Evolutionary conservation across 2,113 vertebrate genomes (phyloP).

Genomic region (Etia nguti): DNA sequence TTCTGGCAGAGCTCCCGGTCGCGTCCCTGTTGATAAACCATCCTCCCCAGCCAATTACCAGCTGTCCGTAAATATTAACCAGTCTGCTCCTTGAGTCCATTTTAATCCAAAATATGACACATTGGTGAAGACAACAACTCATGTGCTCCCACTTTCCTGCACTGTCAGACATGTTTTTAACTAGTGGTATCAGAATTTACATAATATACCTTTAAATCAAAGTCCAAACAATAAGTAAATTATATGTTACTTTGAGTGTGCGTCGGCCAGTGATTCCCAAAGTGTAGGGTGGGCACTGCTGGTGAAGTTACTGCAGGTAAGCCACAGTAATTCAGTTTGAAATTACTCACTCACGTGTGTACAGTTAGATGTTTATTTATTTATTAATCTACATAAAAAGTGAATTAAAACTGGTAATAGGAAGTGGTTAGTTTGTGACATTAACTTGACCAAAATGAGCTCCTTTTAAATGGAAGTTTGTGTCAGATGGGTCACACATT

Average conservation of each 20-base stretch:
- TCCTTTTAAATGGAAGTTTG: background rate
- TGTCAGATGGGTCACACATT: background rate
- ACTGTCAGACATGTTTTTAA: background rate
- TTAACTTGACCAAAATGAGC: background rate
- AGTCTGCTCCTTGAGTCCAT: background rate
- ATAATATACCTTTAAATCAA: background rate
- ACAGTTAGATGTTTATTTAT: background rate
- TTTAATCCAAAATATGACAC: background rate
- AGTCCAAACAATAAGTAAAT: background rate
- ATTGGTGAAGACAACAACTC: background rate
- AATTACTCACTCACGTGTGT: background rate
- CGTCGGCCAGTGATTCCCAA: background rate
- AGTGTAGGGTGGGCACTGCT: background rate
- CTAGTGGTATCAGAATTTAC: background rate
- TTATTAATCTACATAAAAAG: rapidly evolving
- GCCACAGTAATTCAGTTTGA: background rate
- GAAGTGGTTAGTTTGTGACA: background rate
- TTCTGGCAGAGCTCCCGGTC: background rate
- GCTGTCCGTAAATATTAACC: background rate
- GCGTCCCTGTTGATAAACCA: background rate
- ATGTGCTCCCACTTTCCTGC: background rate
- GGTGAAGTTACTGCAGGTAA: background rate
- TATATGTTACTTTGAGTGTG: background rate
- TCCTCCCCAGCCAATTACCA: background rate
- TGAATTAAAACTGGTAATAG: background rate